phyloP scores from a whole-genome alignment of 2,888 invertebrate species.

The Melolontha melolontha region DNA sequence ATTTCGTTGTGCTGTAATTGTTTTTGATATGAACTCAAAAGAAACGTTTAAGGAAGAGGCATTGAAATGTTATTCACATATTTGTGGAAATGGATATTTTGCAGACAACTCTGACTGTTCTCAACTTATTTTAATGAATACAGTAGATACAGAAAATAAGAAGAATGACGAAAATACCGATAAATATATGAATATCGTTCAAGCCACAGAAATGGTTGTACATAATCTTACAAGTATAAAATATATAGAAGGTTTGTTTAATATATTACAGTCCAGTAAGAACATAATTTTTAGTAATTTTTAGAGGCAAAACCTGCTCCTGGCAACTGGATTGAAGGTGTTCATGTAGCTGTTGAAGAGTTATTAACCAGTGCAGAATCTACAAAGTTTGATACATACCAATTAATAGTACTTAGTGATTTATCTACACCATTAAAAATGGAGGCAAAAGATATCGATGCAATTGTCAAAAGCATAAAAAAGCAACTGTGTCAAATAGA shows the following conservation, averaged over 20 bases:
- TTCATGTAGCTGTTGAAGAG: conserved; percentile 29
- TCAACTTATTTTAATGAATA: conserved; percentile 32
- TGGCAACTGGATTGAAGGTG: conserved; percentile 37
- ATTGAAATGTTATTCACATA: conserved; percentile 13
- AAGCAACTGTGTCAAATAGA: conserved; percentile 18
- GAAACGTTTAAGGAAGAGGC: conserved; percentile 34
- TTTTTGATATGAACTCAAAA: conserved; percentile 36
- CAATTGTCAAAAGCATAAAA: conserved; percentile 20
- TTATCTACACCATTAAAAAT: conserved; percentile 16
- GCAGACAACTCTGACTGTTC: conserved; percentile 15
- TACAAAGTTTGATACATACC: conserved; percentile 1
- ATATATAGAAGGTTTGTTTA: conserved; percentile 21
- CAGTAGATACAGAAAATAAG: conserved; percentile 13
- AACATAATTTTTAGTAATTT: neutral
- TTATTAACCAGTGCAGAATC: conserved; percentile 1
- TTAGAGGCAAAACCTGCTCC: conserved; percentile 13
- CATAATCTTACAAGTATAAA: conserved; percentile 12
- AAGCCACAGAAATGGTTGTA: conserved; percentile 27
- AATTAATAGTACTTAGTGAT: conserved; percentile 38
- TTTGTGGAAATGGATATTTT: conserved; percentile 29
- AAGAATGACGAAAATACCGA: conserved; percentile 12
- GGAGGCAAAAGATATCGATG: conserved; percentile 6
- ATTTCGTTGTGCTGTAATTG: conserved; percentile 11
- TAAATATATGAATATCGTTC: conserved; percentile 25
- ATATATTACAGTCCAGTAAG: neutral